A percentile compares a stretch with the other conserved stretches of the same genome.
Evolutionary conservation across 2,797 vertebrate genomes (phyloP).

Genomic region (Anableps anableps): DNA sequence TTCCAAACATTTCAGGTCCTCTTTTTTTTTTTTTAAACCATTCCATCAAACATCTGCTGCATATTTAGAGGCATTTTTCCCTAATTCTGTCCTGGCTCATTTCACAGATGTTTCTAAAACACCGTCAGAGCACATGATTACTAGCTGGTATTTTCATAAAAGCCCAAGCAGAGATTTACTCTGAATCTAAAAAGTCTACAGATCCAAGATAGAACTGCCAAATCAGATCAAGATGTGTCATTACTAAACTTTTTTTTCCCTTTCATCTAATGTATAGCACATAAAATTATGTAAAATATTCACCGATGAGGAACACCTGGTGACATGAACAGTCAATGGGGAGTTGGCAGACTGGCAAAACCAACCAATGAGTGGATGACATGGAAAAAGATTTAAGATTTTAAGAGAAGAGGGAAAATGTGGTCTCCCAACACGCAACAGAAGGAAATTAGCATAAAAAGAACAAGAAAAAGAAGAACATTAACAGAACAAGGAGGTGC

Average conservation of each 20-base stretch:
- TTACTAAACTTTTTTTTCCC: background rate
- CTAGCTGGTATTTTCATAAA: background rate
- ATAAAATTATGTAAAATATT: background rate
- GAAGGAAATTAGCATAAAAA: background rate
- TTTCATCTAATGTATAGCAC: background rate
- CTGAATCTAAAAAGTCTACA: background rate
- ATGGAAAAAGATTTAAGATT: background rate
- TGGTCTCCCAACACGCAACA: background rate
- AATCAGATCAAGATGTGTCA: background rate
- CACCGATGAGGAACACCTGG: background rate
- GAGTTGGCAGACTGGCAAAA: too few species aligned
- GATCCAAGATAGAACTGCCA: background rate
- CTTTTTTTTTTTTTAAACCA: background rate
- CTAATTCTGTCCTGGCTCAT: background rate
- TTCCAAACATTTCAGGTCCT: background rate
- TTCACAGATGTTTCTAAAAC: background rate
- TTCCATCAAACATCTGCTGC: background rate
- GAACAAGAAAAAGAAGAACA: background rate
- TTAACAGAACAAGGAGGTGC: background rate
- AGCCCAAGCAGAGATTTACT: background rate
- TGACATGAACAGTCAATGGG: too few species aligned
- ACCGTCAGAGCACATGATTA: background rate
- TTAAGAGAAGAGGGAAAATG: background rate
- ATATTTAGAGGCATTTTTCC: background rate
- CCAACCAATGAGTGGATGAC: too few species aligned